Conservation (phyloP, 1,140 invertebrate species). For the Rhizoglyphus robini region DNA sequence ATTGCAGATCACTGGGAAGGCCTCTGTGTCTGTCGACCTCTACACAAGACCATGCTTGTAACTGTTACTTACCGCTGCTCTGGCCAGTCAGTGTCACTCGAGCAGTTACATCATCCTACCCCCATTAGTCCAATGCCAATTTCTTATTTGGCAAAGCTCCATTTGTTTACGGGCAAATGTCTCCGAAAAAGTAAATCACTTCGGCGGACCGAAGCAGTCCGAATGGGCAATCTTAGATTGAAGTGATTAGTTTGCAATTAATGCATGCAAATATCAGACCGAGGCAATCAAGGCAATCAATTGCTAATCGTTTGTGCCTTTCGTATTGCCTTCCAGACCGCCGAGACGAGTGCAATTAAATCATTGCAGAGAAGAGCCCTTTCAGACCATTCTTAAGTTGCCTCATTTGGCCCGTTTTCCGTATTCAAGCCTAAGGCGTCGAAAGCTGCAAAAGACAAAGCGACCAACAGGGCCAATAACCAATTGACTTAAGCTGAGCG, state of each 20-base stretch:
- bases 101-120: too few relatives aligned
- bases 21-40: neutral
- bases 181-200: too few relatives aligned
- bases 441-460: neutral
- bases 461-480: neutral
- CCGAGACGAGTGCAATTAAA: neutral
- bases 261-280: neutral
- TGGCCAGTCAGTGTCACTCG: too few relatives aligned
- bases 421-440: neutral
- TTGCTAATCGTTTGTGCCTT: constrained; percentile 7
- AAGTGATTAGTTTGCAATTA: constrained; percentile 15
- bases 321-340: neutral
- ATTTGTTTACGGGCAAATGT: too few relatives aligned
- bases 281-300: constrained; percentile 10
- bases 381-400: constrained; percentile 8
- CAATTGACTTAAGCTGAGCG: constrained; percentile 13
- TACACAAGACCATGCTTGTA: too few relatives aligned
- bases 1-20: neutral
- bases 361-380: constrained; percentile 1
- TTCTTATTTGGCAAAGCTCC: too few relatives aligned
- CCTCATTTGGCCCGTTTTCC: neutral
- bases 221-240: too few relatives aligned
- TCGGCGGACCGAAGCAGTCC: too few relatives aligned
- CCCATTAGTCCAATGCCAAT: too few relatives aligned
- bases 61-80: too few relatives aligned